Conservation (phyloP, 2,888 invertebrate species). For the Platerodrilus igneus region DNA sequence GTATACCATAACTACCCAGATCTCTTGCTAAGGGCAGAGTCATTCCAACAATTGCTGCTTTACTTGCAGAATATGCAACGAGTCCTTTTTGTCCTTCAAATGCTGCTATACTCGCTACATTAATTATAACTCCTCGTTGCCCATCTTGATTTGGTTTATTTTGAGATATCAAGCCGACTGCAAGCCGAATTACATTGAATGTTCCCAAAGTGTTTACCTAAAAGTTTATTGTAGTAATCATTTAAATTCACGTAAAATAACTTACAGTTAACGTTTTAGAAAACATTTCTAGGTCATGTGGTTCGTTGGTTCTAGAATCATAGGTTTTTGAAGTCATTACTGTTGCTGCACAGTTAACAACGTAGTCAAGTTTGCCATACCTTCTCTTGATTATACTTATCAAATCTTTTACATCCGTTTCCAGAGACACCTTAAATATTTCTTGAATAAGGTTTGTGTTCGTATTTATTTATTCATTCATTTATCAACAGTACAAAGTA, state of each 20-base stretch:
- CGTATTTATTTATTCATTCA: no score
- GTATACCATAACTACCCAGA: slow-evolving; percentile 72
- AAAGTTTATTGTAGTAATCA: no score
- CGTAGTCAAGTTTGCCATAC: slow-evolving; percentile 78
- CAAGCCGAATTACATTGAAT: slow-evolving; percentile 86
- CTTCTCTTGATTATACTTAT: slow-evolving; percentile 67
- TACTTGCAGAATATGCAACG: slow-evolving; percentile 88
- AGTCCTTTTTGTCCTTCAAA: slow-evolving; percentile 97
- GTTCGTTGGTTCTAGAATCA: slow-evolving; percentile 74
- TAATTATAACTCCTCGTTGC: slow-evolving; percentile 89
- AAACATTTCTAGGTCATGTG: slow-evolving; percentile 75
- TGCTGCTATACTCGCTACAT: slow-evolving; percentile 93
- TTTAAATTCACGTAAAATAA: slow-evolving; percentile 6
- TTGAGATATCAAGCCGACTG: slow-evolving; percentile 75
- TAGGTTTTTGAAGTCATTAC: slow-evolving; percentile 81
- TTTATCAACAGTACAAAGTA: no score
- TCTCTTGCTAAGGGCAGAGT: slow-evolving; percentile 94
- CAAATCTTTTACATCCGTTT: slow-evolving; percentile 72
- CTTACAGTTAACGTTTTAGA: slow-evolving; percentile 63
- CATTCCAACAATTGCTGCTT: slow-evolving; percentile 91
- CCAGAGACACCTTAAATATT: slow-evolving; percentile 71
- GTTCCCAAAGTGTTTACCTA: slow-evolving; percentile 87
- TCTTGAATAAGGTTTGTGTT: no score
- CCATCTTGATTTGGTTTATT: slow-evolving; percentile 79
- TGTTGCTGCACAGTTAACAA: slow-evolving; percentile 95